Conservation (phyloP, 2,797 vertebrate species). For the Pagetopsis macropterus region DNA sequence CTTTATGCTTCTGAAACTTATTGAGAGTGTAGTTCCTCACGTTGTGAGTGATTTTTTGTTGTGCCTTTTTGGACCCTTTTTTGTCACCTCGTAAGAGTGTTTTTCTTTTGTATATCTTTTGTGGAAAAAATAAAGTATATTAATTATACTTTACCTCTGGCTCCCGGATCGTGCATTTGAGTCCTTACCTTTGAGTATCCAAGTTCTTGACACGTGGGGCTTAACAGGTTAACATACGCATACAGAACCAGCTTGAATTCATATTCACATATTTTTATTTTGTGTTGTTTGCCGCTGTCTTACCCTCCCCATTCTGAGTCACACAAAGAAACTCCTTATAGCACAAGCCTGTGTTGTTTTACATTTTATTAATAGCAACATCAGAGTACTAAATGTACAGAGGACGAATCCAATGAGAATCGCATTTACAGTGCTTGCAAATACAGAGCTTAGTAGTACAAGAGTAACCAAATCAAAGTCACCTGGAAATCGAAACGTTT, state of each 20-base stretch:
- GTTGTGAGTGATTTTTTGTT: no score
- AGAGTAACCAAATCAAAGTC: constrained; percentile 90
- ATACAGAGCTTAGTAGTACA: constrained; percentile 92
- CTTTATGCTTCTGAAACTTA: no score
- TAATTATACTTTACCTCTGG: no score
- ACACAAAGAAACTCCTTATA: constrained; percentile 66
- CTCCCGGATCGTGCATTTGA: no score
- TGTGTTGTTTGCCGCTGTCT: constrained; percentile 46
- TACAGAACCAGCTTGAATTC: constrained; percentile 27
- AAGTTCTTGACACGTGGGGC: no score
- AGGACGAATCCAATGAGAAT: constrained; percentile 87
- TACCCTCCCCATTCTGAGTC: constrained; percentile 46
- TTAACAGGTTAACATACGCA: constrained; percentile 17
- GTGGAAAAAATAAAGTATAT: no score
- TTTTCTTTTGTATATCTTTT: no score
- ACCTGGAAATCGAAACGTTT: constrained; percentile 86
- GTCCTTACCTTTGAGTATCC: no score
- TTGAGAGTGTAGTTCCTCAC: no score
- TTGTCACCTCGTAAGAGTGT: no score
- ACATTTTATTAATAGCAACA: constrained; percentile 93
- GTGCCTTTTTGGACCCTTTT: no score
- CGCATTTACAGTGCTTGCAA: constrained; percentile 94
- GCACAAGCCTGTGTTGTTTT: constrained; percentile 79
- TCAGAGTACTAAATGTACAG: constrained; percentile 94
- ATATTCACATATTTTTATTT: constrained; percentile 69